phyloP scores from a whole-genome alignment of 2,888 invertebrate genomes.

The Orthosia incerta region DNA sequence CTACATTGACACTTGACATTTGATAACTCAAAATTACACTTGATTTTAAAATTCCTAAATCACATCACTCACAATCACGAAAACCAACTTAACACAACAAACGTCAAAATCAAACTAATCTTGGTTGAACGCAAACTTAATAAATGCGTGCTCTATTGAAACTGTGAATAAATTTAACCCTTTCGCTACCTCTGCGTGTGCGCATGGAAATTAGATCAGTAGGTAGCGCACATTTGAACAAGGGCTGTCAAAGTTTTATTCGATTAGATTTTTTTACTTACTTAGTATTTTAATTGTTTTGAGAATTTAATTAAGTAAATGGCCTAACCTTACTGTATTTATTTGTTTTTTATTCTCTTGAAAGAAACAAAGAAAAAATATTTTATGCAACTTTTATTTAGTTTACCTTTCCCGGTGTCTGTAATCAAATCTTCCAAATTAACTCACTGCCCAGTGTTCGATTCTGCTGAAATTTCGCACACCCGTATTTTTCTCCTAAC shows the following conservation, averaged over 20 bases:
- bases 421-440: too few species aligned
- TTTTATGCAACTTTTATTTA: too few species aligned
- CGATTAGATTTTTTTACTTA: not conserved
- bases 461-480: too few species aligned
- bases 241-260: conserved; percentile 79
- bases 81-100: conserved; percentile 82
- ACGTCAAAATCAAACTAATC: conserved; percentile 87
- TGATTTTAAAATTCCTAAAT: not conserved
- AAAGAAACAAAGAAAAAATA: too few species aligned
- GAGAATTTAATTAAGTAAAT: not conserved
- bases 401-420: too few species aligned
- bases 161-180: conserved; percentile 89
- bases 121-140: conserved; percentile 83
- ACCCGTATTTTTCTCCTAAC: too few species aligned
- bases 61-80: conserved; percentile 51
- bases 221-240: conserved; percentile 79
- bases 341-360: too few species aligned
- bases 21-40: not conserved
- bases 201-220: conserved; percentile 91
- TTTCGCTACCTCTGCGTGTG: conserved; percentile 83
- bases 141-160: conserved; percentile 87
- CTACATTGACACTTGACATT: conserved; percentile 7
- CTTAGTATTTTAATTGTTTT: not conserved
- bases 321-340: too few species aligned
- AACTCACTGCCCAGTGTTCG: too few species aligned